phyloP scores from a whole-genome alignment of 2,888 invertebrate species.

The Synergus itoensis region DNA sequence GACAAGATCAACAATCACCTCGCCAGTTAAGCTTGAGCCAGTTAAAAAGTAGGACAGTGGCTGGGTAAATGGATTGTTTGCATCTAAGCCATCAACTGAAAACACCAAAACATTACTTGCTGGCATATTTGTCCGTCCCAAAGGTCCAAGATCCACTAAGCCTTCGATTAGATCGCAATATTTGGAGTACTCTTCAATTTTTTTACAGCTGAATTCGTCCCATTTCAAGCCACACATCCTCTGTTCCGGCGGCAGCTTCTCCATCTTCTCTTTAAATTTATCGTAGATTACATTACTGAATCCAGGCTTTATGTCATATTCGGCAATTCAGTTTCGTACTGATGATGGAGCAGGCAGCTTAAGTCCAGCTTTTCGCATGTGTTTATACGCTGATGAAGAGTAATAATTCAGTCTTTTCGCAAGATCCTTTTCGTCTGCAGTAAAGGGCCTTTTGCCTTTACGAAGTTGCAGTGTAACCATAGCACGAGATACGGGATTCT shows the following conservation, averaged over 20 bases:
- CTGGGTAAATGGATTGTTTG: constrained; percentile 49
- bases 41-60: constrained; percentile 45
- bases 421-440: not conserved
- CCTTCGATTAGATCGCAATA: constrained; percentile 47
- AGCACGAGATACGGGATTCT: not conserved
- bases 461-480: not conserved
- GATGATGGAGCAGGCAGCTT: constrained; percentile 48
- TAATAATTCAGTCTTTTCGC: not conserved
- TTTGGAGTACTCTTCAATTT: constrained; percentile 41
- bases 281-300: constrained; percentile 45
- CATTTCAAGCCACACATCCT: constrained; percentile 45
- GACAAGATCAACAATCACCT: not conserved
- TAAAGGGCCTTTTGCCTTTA: not conserved
- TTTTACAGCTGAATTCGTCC: constrained; percentile 48
- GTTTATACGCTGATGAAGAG: not conserved
- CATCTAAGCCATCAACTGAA: constrained; percentile 49
- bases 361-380: constrained; percentile 45
- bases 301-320: constrained; percentile 48
- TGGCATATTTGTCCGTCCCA: constrained; percentile 43
- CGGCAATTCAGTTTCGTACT: constrained; percentile 50
- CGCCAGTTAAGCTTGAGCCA: not conserved
- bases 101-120: constrained; percentile 39
- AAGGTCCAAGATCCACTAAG: constrained; percentile 47
- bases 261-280: constrained; percentile 32
- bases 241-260: constrained; percentile 17